phyloP scores from a whole-genome alignment of 2,797 vertebrate genomes.

The Ibycter americanus region DNA sequence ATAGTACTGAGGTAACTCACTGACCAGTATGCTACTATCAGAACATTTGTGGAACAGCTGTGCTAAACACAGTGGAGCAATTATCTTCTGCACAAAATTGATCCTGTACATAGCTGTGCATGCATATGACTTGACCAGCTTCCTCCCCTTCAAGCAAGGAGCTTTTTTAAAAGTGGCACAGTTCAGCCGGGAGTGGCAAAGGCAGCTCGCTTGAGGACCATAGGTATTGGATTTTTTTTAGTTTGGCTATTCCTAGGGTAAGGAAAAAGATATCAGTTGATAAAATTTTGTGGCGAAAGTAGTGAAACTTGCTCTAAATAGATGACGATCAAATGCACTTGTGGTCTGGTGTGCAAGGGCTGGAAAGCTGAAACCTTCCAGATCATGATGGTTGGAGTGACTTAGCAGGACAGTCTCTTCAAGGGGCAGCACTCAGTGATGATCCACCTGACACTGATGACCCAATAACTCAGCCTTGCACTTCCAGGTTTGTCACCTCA shows the following conservation, averaged over 20 bases:
- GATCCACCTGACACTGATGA: background rate
- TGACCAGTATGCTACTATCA: background rate
- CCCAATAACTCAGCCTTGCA: background rate
- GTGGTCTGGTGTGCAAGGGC: background rate
- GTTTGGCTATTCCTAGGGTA: background rate
- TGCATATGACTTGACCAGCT: background rate
- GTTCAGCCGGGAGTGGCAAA: background rate
- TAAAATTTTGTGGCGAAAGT: background rate
- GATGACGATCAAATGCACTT: background rate
- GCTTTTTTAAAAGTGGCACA: background rate
- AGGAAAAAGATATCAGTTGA: background rate
- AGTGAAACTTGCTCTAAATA: background rate
- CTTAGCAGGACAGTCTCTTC: background rate
- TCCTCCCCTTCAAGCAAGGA: background rate
- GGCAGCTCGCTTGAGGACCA: background rate
- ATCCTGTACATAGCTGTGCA: background rate
- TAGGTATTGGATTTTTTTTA: fast-evolving
- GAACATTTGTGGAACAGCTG: background rate
- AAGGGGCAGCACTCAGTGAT: background rate
- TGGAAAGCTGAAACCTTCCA: background rate
- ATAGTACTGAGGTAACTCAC: background rate
- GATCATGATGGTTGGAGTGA: background rate
- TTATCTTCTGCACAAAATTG: background rate
- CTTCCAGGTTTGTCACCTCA: background rate
- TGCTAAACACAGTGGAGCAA: background rate